These are phyloP conservation scores for Odontamblyopus lacepedii DNA, from an alignment of 2,797 vertebrate genomes.

Conservation along the genomic window DNA sequence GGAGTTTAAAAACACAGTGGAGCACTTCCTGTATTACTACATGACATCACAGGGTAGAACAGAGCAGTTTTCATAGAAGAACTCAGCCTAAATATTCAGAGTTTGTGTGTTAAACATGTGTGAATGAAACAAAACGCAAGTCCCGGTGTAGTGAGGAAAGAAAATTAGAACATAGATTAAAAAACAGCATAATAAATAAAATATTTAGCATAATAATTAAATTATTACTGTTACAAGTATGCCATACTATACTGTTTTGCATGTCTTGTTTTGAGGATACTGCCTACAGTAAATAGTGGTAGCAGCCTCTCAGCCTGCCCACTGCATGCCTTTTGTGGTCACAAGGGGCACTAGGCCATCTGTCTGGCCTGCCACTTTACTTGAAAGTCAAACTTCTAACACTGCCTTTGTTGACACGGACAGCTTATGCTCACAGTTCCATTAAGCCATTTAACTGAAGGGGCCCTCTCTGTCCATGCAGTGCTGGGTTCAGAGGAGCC, in stretches of 20 bases:
- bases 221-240: neutral
- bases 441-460: conserved; percentile 9
- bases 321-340: conserved; percentile 8
- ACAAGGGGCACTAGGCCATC: conserved; percentile 10
- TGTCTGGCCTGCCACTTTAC: conserved; percentile 7
- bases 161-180: too few relatives aligned
- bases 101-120: too few relatives aligned
- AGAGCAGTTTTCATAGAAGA: too few relatives aligned
- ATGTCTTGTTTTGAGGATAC: neutral
- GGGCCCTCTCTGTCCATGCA: neutral
- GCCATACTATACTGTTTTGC: too few relatives aligned
- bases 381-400: conserved; percentile 9
- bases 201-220: neutral
- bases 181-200: neutral
- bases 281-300: neutral
- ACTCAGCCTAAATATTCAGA: too few relatives aligned
- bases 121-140: too few relatives aligned
- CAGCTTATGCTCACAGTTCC: conserved; percentile 12
- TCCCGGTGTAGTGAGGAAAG: too few relatives aligned
- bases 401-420: conserved; percentile 5
- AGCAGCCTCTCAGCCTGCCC: neutral
- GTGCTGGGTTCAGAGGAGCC: neutral
- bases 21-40: too few relatives aligned
- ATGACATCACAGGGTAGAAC: too few relatives aligned
- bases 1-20: too few relatives aligned